These are phyloP conservation scores for Neoarius graeffei DNA, from an alignment of 2,113 vertebrate species.

Conservation along the genomic window DNA sequence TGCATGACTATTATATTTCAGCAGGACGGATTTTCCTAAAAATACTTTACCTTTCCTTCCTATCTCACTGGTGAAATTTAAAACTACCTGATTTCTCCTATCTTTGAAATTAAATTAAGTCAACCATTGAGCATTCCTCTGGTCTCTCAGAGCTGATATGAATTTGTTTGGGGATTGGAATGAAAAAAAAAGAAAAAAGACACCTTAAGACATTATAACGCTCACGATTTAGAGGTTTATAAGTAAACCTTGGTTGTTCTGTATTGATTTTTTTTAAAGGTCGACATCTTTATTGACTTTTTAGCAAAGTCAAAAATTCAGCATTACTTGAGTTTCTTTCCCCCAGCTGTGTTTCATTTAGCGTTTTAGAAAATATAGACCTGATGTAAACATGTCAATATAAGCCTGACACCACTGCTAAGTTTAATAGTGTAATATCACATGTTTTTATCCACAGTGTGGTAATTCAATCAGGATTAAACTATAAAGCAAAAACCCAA, in stretches of 20 bases:
- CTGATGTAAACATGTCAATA: slow-evolving; percentile 1
- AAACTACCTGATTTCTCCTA: neutral
- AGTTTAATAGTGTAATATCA: neutral
- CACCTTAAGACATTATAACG: neutral
- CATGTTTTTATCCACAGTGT: neutral
- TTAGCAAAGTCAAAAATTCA: slow-evolving; percentile 3
- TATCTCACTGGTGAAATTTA: neutral
- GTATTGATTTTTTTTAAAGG: slow-evolving; percentile 21
- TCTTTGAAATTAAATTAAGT: neutral
- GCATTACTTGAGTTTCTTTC: neutral
- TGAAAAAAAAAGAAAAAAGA: neutral
- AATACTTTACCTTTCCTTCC: neutral
- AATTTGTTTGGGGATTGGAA: neutral
- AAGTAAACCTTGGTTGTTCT: slow-evolving; percentile 7
- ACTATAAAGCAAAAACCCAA: neutral
- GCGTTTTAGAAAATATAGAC: slow-evolving; percentile 18
- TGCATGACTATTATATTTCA: slow-evolving; percentile 23
- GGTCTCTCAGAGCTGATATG: neutral
- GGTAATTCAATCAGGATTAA: neutral
- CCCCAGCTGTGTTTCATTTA: neutral
- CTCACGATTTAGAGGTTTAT: neutral
- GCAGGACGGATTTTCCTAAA: slow-evolving; percentile 27
- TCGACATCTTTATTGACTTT: neutral
- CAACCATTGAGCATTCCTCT: neutral
- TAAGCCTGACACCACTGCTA: slow-evolving; percentile 37